These are phyloP conservation scores for Dolichomitus sp. DNA, from an alignment of 2,888 invertebrate species.

Conservation along the genomic window DNA sequence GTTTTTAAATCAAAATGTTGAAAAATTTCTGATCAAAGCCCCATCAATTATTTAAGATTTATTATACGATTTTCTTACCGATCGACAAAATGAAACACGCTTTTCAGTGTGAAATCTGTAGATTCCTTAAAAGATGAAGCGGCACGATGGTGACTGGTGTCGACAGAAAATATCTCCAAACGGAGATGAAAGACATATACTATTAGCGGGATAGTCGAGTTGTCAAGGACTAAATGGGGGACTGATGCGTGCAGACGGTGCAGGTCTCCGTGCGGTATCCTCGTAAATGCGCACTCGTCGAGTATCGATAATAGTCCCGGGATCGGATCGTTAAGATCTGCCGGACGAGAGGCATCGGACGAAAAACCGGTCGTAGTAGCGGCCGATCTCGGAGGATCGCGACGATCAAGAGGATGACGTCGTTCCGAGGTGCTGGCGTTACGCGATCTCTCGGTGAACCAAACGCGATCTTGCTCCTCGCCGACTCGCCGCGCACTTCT, in stretches of 20 bases:
- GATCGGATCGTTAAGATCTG: conserved; percentile 69
- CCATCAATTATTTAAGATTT: too few relatives aligned
- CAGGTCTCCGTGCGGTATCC: conserved; percentile 34
- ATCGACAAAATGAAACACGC: not conserved
- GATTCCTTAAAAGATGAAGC: not conserved
- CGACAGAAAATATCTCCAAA: not conserved
- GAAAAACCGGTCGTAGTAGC: conserved; percentile 68
- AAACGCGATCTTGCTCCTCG: conserved; percentile 7
- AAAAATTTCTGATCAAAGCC: too few relatives aligned
- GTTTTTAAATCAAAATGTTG: too few relatives aligned
- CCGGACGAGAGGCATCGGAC: conserved; percentile 31
- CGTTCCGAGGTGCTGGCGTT: conserved; percentile 41
- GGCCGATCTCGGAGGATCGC: conserved; percentile 56
- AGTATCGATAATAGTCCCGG: conserved; percentile 71
- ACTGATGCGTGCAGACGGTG: not conserved
- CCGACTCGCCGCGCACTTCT: conserved; percentile 17
- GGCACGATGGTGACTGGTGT: not conserved
- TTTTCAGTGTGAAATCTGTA: not conserved
- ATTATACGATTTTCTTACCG: too few relatives aligned
- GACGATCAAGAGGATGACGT: conserved; percentile 55
- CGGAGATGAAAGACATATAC: conserved; percentile 6
- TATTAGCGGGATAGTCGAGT: conserved; percentile 27
- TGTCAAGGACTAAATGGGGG: conserved; percentile 23
- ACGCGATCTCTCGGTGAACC: conserved; percentile 34
- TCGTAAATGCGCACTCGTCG: conserved; percentile 65